Evolutionary conservation across 2,797 vertebrate genomes (phyloP), one percentile per base, ranked within the genome.

Genomic region (Selene dorsalis): DNA sequence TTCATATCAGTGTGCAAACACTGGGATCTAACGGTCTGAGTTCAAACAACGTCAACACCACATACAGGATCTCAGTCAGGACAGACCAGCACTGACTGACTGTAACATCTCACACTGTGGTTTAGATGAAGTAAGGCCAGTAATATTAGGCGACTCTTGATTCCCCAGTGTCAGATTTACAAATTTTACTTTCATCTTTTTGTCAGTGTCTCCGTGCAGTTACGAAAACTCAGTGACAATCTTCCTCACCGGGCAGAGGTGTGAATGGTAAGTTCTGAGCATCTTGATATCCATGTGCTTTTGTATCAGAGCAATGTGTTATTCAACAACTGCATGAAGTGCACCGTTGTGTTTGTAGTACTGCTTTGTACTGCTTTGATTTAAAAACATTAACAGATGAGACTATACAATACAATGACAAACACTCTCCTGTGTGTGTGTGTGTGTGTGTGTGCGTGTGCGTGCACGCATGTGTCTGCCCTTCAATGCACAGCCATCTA

Each of bases 21-120:
- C 80, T 91, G 83, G 92, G 88, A 61, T 89, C 84, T 16, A 95
- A 90, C 43, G 87, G 78, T 65, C 88, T 94, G 72, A 71, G 77
- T 79, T 90, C 93, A 67, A 69, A 88, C 85, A 78, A 88, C 45
- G 83, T 82, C 64, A 69, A 75, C 69, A 12, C 77, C 35, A 59
- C 48, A 20, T 77, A 66, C 66, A 56, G 75, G 69, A 71, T 58
- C 20, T 65, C 74, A 59, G 69, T 60, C 55, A 30, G 45, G 43
- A 39, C 38, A 1, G 69, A 81, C 52, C 68, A 66, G 20, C 56
- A 11, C 50, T 73, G 77, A 69, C 75, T 58, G 28, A 18, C 41
- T n/a, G 7, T 18, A 16, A 38, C 53, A 60, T 58, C 53, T 28
- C 28, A 70, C 52, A n/a, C n/a, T 45, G 35, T 69, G 22, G 39